Percentiles rank a stretch among this genome's conserved stretches.
phyloP scores from a whole-genome alignment of 2,113 vertebrate genomes.

The Orycteropus afer region DNA sequence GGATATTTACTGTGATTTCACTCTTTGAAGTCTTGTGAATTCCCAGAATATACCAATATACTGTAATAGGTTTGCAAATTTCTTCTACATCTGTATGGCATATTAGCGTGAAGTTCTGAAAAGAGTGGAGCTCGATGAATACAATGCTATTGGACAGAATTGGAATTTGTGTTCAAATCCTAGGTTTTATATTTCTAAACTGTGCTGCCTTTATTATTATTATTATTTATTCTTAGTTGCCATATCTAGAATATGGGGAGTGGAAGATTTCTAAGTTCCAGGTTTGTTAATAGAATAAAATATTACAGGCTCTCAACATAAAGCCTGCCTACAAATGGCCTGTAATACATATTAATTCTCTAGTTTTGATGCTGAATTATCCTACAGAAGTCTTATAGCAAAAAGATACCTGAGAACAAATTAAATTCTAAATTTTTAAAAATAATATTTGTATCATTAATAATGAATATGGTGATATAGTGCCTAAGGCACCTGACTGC shows the following conservation, averaged over 20 bases:
- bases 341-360: conserved; percentile 1
- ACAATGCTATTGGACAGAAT: background rate
- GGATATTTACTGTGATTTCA: conserved; percentile 1
- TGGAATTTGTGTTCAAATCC: background rate
- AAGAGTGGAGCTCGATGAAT: background rate
- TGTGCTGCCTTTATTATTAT: conserved; percentile 19
- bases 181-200: conserved; percentile 30
- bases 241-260: background rate
- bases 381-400: conserved; percentile 18
- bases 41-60: background rate
- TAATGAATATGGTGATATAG: conserved; percentile 9
- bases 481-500: no score
- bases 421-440: background rate
- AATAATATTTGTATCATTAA: conserved; percentile 35
- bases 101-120: background rate
- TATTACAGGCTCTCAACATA: conserved; percentile 32
- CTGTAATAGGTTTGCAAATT: background rate
- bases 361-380: conserved; percentile 47
- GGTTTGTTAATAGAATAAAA: conserved; percentile 30
- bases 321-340: background rate
- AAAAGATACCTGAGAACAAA: conserved; percentile 27
- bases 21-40: conserved; percentile 34
- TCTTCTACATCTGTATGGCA: background rate
- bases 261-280: background rate
- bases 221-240: conserved; percentile 7